These are phyloP conservation scores for Augiades crinisus DNA, from an alignment of 2,888 invertebrate species.

Conservation along the genomic window DNA sequence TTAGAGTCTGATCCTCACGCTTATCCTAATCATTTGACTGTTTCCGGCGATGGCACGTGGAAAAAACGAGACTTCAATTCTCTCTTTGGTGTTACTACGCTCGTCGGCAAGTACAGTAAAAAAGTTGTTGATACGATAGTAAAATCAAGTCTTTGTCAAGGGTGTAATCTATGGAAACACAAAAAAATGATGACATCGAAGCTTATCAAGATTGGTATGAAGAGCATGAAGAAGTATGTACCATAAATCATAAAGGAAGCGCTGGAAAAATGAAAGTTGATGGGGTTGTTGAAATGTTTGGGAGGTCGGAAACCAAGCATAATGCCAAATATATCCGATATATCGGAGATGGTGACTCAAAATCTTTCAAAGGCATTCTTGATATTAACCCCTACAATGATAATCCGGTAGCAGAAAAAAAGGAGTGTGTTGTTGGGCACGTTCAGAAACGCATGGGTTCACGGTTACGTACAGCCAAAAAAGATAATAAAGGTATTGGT, in stretches of 20 bases:
- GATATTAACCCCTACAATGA: not conserved
- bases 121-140: constrained; percentile 28
- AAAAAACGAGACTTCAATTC: constrained; percentile 36
- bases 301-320: constrained; percentile 25
- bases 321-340: constrained; percentile 28
- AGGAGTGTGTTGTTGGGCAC: not conserved
- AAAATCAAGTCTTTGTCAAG: constrained; percentile 11
- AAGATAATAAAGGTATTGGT: not conserved
- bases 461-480: not conserved
- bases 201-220: constrained; percentile 20
- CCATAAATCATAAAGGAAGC: constrained; percentile 2
- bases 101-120: constrained; percentile 33
- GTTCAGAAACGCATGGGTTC: not conserved
- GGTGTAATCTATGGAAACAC: constrained; percentile 13
- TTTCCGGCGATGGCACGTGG: constrained; percentile 37
- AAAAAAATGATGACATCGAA: not conserved
- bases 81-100: constrained; percentile 33
- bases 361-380: not conserved
- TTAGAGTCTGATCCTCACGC: constrained; percentile 30
- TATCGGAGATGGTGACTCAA: constrained; percentile 1
- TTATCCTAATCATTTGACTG: constrained; percentile 32
- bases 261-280: constrained; percentile 15
- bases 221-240: constrained; percentile 7
- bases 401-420: not conserved
- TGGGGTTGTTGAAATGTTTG: constrained; percentile 33